Evolutionary conservation across 1,140 invertebrate species (phyloP).

Genomic region (Zaprionus camerounensis): DNA sequence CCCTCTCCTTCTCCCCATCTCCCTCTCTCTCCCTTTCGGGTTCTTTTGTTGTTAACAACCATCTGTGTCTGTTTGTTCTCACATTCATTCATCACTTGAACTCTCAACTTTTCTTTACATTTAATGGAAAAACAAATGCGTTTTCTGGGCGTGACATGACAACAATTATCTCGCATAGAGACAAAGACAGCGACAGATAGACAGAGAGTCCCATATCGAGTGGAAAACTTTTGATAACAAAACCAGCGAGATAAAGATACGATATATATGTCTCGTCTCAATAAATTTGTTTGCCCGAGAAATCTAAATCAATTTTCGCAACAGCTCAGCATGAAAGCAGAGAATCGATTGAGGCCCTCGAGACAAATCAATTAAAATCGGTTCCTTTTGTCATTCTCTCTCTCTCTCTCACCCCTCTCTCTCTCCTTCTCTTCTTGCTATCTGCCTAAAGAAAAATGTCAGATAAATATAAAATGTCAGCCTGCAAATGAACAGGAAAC

Average conservation of each 20-base stretch:
- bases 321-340: conserved; percentile 23
- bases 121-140: conserved; percentile 64
- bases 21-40: too few relatives aligned
- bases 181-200: conserved; percentile 19
- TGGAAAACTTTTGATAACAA: conserved; percentile 62
- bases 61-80: conserved; percentile 49
- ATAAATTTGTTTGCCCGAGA: conserved; percentile 73
- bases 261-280: conserved; percentile 59
- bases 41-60: conserved; percentile 40
- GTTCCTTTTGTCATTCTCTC: conserved; percentile 11
- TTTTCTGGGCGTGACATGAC: conserved; percentile 27
- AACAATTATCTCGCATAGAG: conserved; percentile 24
- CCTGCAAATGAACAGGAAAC: conserved; percentile 54
- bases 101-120: conserved; percentile 58
- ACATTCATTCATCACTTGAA: conserved; percentile 57
- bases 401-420: not conserved
- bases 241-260: conserved; percentile 16
- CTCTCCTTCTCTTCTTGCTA: not conserved
- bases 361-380: conserved; percentile 74
- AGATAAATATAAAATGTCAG: conserved; percentile 51
- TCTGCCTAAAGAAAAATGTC: conserved; percentile 22
- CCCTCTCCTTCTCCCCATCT: not conserved
- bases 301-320: conserved; percentile 69
- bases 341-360: conserved; percentile 59
- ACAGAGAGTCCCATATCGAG: conserved; percentile 33